Percentiles rank a stretch among this genome's conserved stretches.
These are phyloP conservation scores for Athene noctua DNA, from an alignment of 2,113 vertebrate genomes.

Conservation along the genomic window DNA sequence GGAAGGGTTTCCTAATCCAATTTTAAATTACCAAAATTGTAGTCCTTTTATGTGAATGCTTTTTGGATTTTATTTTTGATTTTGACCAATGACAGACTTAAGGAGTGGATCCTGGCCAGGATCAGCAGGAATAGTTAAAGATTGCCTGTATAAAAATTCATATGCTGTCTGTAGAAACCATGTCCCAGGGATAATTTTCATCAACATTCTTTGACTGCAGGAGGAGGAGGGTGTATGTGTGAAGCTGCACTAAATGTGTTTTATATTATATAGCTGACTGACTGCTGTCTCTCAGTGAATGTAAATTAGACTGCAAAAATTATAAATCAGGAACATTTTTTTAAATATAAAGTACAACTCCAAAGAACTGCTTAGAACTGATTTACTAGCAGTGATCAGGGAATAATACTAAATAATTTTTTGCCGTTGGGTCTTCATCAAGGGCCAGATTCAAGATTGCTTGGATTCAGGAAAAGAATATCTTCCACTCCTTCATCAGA, in stretches of 20 bases:
- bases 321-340: neutral
- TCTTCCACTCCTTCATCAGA: neutral
- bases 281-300: neutral
- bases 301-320: neutral
- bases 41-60: neutral
- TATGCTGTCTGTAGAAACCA: neutral
- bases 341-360: neutral
- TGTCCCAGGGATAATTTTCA: neutral
- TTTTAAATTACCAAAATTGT: neutral
- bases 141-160: neutral
- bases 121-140: neutral
- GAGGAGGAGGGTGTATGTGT: neutral
- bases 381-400: neutral
- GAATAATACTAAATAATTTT: neutral
- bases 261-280: neutral
- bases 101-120: neutral
- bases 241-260: neutral
- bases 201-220: accelerated
- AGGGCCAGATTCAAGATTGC: neutral
- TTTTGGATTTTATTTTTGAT: neutral
- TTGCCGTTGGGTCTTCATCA: neutral
- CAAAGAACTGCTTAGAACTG: neutral
- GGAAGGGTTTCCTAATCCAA: neutral
- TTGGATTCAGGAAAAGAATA: neutral
- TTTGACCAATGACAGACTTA: neutral